phyloP scores from a whole-genome alignment of 1,140 invertebrate genomes.

The Pseudomyrmex concolor region DNA sequence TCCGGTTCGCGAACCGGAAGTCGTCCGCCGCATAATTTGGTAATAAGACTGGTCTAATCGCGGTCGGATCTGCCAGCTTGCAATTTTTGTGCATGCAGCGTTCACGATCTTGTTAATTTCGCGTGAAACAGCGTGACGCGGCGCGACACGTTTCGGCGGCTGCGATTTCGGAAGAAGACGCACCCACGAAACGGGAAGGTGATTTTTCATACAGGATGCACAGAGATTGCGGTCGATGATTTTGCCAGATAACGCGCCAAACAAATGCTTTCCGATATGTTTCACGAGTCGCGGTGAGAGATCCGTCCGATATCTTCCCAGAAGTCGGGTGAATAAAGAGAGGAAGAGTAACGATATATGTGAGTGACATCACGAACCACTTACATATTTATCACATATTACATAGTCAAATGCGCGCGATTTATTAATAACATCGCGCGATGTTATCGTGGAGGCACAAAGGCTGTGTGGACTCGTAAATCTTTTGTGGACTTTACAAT shows the following conservation, averaged over 20 bases:
- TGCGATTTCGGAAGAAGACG: conserved; percentile 54
- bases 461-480: conserved; percentile 24
- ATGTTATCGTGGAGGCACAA: conserved; percentile 17
- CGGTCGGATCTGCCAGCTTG: conserved; percentile 40
- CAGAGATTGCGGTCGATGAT: conserved; percentile 50
- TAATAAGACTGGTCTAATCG: conserved; percentile 64
- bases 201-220: conserved; percentile 63
- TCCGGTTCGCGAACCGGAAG: conserved; percentile 45
- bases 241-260: conserved; percentile 54
- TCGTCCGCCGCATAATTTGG: conserved; percentile 53
- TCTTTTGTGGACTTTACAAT: conserved; percentile 21
- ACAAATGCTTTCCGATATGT: conserved; percentile 52
- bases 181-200: conserved; percentile 55
- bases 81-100: conserved; percentile 25
- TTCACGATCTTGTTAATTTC: conserved; percentile 50
- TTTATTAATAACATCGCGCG: conserved; percentile 35
- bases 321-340: conserved; percentile 45
- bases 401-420: conserved; percentile 26
- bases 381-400: conserved; percentile 57
- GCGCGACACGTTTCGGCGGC: background rate
- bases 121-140: conserved; percentile 22
- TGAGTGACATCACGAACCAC: conserved; percentile 20
- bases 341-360: background rate
- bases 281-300: conserved; percentile 8
- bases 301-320: conserved; percentile 34